Evolutionary conservation across 2,888 invertebrate species (phyloP), one percentile per base, ranked within the genome.

Genomic region (Bruchidius siliquastri): DNA sequence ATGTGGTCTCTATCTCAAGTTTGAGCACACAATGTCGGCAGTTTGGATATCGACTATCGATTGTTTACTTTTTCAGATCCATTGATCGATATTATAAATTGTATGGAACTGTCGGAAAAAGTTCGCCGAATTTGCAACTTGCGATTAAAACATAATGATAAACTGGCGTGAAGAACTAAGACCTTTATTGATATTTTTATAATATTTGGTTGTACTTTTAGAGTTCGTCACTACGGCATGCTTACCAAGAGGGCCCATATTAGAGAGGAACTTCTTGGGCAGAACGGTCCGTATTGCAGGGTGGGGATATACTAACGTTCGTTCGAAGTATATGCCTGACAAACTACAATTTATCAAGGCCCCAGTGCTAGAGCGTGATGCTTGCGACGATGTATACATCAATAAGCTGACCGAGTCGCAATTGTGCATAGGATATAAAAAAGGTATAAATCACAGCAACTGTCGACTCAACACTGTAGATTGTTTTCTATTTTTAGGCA

Each of bases 181-280:
- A n/a, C n/a, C n/a, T n/a, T n/a, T n/a, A n/a, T n/a, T n/a, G n/a
- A n/a, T n/a, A n/a, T n/a, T n/a, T n/a, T n/a, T n/a, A n/a, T n/a
- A n/a, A n/a, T n/a, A n/a, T 8, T 26, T 26, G 8, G 8, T 26
- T 26, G 26, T 26, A 8, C 8, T 26, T 26, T 26, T 21, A 90
- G 90, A 87, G 76, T 90, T 88, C 82, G 90, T 91, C 1, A 80
- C 82, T 22, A 90, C 91, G 13, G 88, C 91, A 74, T 92, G 91
- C 78, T 82, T 91, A 70, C 88, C 90, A 10, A 84, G 83, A 10
- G 85, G 83, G 0, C 83, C 87, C 13, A 84, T 88, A 30, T 75
- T 87, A 69, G 77, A 69, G 0, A 83, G 84, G 67, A 76, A 87
- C 22, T 82, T 81, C 8, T 26, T 87, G 0, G 88, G 88, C 0